phyloP scores from a whole-genome alignment of 1,140 invertebrate species.

The Aphis craccivora region DNA sequence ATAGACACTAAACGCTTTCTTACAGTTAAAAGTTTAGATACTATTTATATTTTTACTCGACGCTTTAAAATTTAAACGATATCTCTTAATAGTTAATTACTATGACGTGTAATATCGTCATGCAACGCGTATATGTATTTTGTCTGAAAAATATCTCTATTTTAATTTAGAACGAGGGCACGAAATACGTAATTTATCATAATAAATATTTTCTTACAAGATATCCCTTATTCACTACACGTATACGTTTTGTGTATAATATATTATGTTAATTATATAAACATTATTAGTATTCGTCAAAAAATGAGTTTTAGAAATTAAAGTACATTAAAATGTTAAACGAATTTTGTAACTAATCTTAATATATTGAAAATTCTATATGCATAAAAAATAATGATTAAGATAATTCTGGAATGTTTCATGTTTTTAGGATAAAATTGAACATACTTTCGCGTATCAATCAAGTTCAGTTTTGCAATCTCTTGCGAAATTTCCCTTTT shows the following conservation, averaged over 20 bases:
- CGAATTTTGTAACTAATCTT: no score
- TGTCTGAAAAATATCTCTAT: background rate
- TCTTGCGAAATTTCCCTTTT: slow-evolving; percentile 76
- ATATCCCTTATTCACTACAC: background rate
- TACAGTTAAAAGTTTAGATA: background rate
- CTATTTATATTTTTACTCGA: background rate
- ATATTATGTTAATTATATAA: no score
- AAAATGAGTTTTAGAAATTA: no score
- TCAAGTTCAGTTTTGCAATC: slow-evolving; percentile 34
- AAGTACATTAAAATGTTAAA: no score
- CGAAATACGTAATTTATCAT: background rate
- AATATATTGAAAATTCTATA: no score
- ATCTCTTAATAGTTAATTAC: background rate
- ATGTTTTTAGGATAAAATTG: no score
- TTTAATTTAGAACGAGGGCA: background rate
- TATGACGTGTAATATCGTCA: background rate
- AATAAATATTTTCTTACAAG: background rate
- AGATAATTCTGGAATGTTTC: no score
- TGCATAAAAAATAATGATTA: no score
- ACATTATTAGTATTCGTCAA: no score
- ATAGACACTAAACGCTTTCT: background rate
- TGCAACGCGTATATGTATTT: background rate
- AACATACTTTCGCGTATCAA: background rate
- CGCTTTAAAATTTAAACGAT: background rate
- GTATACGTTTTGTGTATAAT: no score